Evolutionary conservation across 2,797 vertebrate species (phyloP).

Genomic region (Pangasius mekongensis): DNA sequence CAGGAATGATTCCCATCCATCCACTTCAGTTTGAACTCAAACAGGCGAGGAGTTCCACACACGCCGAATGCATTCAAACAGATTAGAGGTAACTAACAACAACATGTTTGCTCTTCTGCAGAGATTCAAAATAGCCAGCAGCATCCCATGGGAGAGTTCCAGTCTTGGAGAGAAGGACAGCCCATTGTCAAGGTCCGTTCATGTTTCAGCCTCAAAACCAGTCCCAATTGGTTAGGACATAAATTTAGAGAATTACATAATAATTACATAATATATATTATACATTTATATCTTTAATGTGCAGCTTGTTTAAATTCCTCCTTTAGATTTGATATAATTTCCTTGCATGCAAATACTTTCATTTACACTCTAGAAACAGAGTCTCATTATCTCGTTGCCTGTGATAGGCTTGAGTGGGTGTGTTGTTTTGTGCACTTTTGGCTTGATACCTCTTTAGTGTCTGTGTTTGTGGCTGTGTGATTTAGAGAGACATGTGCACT

Average conservation of each 20-base stretch:
- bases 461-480: background rate
- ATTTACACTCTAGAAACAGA: background rate
- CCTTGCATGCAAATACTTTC: background rate
- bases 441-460: background rate
- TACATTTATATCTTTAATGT: background rate
- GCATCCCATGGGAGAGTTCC: conserved; percentile 66
- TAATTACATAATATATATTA: background rate
- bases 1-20: conserved; percentile 62
- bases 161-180: conserved; percentile 67
- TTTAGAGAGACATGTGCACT: background rate
- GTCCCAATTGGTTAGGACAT: background rate
- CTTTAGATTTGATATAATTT: background rate
- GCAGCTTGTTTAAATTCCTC: background rate
- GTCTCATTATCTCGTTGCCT: conserved; percentile 2
- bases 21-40: conserved; percentile 23
- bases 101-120: conserved; percentile 59
- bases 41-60: conserved; percentile 1
- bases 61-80: background rate
- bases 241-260: background rate
- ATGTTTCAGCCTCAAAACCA: background rate
- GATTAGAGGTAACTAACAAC: conserved; percentile 30
- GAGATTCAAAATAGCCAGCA: conserved; percentile 68
- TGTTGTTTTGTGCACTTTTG: conserved; percentile 23
- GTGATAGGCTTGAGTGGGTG: background rate
- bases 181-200: conserved; percentile 68